A percentile compares a stretch with the other conserved stretches of the same genome.
These are phyloP conservation scores for Norana najaformis DNA, from an alignment of 2,888 invertebrate species.

Conservation along the genomic window DNA sequence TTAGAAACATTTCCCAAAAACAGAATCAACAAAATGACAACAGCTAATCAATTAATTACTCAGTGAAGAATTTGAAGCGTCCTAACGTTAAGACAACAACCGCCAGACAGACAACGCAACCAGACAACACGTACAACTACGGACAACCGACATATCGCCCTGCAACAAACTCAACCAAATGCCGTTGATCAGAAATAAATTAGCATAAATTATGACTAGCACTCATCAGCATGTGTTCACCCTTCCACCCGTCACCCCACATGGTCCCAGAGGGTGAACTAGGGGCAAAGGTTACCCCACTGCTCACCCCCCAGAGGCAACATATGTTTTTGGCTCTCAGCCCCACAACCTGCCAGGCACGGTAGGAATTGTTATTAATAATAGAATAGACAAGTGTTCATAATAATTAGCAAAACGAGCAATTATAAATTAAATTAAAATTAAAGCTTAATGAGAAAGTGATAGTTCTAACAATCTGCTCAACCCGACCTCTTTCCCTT, in stretches of 20 bases:
- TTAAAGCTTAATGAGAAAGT: neutral
- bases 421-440: neutral
- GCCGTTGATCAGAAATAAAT: slow-evolving; percentile 15
- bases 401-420: neutral
- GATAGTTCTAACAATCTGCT: neutral
- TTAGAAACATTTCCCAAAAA: neutral
- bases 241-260: neutral
- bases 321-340: neutral
- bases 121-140: neutral
- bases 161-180: slow-evolving; percentile 10
- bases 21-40: neutral
- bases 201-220: slow-evolving; percentile 18
- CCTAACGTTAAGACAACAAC: neutral
- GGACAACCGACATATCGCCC: neutral
- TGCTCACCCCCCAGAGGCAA: neutral
- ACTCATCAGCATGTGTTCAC: neutral
- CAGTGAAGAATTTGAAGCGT: neutral
- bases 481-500: too few species aligned
- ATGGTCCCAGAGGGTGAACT: neutral
- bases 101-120: neutral
- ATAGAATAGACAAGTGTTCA: too few species aligned
- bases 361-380: neutral
- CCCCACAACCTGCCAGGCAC: neutral
- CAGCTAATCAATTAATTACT: neutral
- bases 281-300: neutral